Conservation (phyloP, 2,113 vertebrate species). For the Aythya baeri region DNA sequence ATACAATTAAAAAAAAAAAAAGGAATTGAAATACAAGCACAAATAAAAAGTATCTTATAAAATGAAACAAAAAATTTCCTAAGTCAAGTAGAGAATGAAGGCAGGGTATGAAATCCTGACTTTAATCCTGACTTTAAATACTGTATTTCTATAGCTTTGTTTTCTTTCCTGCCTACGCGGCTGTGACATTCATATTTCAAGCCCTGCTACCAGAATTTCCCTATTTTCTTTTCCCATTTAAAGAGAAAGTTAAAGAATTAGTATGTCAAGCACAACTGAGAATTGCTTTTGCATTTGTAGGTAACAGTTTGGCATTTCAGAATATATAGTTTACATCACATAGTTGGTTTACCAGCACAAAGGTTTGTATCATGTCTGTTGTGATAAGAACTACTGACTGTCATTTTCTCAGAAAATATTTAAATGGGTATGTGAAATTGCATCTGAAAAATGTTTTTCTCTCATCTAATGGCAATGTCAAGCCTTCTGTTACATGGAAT, state of each 20-base stretch:
- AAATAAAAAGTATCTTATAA: slow-evolving; percentile 64
- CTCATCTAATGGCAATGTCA: background rate
- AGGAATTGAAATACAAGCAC: slow-evolving; percentile 61
- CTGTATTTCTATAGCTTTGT: slow-evolving; percentile 13
- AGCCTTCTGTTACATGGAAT: background rate
- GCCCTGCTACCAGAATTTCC: slow-evolving; percentile 43
- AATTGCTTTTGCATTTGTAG: slow-evolving; percentile 62
- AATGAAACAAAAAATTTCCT: slow-evolving; percentile 25
- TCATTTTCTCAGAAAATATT: slow-evolving; percentile 51
- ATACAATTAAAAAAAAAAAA: slow-evolving; percentile 66
- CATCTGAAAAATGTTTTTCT: background rate
- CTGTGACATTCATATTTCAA: slow-evolving; percentile 47
- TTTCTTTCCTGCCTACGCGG: slow-evolving; percentile 9
- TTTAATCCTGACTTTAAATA: slow-evolving; percentile 61
- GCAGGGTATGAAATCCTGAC: slow-evolving; percentile 35
- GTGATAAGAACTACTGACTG: slow-evolving; percentile 48
- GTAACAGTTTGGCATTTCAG: slow-evolving; percentile 2
- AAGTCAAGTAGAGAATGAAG: slow-evolving; percentile 52
- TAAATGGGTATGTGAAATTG: slow-evolving; percentile 41
- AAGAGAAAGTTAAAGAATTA: slow-evolving; percentile 51
- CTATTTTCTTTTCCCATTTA: background rate
- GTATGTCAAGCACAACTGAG: slow-evolving; percentile 5
- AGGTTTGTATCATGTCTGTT: slow-evolving; percentile 30
- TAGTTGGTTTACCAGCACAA: slow-evolving; percentile 18
- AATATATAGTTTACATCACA: background rate